Percentiles rank a stretch among this genome's conserved stretches.
These are phyloP conservation scores for Caranx ignobilis DNA, from an alignment of 2,113 vertebrate species.

Conservation along the genomic window DNA sequence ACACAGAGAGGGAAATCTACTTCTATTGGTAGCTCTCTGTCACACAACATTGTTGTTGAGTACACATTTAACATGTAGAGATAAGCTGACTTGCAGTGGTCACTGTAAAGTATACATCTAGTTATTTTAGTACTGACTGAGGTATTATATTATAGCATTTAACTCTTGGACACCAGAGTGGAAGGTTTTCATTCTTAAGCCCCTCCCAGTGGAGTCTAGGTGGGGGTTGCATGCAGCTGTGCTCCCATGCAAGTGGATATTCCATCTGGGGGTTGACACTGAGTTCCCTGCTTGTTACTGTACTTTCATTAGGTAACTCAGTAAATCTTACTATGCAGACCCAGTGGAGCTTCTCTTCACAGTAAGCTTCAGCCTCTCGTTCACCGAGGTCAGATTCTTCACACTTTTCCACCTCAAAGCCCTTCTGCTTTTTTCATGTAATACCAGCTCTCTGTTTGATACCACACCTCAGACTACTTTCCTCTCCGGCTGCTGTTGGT, in stretches of 20 bases:
- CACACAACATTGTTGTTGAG: too few species aligned
- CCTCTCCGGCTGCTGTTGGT: not conserved
- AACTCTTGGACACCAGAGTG: conserved; percentile 2
- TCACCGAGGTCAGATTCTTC: conserved; percentile 4
- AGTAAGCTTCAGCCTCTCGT: not conserved
- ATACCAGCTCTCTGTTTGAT: not conserved
- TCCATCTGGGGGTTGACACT: conserved; percentile 20
- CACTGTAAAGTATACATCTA: too few species aligned
- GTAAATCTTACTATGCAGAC: not conserved
- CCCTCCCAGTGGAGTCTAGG: not conserved
- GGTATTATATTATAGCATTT: not conserved
- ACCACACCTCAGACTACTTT: not conserved
- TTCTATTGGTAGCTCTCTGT: too few species aligned
- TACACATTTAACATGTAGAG: too few species aligned
- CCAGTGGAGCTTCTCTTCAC: conserved; percentile 1
- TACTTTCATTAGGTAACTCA: conserved; percentile 8
- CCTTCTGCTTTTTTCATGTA: not conserved
- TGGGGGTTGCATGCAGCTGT: not conserved
- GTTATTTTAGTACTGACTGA: not conserved
- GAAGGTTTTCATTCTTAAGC: not conserved
- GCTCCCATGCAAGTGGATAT: conserved; percentile 9
- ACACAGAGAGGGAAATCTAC: too few species aligned
- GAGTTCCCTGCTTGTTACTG: conserved; percentile 12
- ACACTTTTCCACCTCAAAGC: not conserved
- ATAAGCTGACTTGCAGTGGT: too few species aligned